Evolutionary conservation across 2,797 vertebrate species (phyloP).

Genomic region (Triplophysa yarkandensis): DNA sequence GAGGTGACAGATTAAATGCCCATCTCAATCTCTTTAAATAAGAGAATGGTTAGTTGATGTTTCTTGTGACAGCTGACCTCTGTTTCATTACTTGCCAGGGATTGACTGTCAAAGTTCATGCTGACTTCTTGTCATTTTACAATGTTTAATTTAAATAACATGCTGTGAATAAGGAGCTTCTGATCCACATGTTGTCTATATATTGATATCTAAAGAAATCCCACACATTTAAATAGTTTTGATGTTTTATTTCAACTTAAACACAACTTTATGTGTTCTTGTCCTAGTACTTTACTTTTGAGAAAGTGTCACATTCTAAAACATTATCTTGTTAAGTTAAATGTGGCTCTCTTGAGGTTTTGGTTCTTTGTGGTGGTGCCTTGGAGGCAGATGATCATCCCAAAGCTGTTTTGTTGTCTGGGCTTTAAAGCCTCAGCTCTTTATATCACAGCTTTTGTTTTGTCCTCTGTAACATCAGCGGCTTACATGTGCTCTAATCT

Average conservation of each 20-base stretch:
- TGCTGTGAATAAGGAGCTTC: too few species aligned
- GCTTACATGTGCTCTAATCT: slow-evolving; percentile 12
- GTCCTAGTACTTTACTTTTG: background rate
- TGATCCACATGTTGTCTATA: too few species aligned
- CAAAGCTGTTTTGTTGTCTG: slow-evolving; percentile 32
- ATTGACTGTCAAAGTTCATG: too few species aligned
- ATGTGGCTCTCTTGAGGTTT: background rate
- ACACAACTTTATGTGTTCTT: background rate
- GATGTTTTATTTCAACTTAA: background rate
- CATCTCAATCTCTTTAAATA: background rate
- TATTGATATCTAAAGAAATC: too few species aligned
- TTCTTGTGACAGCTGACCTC: slow-evolving; percentile 10
- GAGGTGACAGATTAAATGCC: background rate
- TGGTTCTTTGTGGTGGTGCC: slow-evolving; percentile 4
- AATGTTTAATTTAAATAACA: too few species aligned
- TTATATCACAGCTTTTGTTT: slow-evolving; percentile 38
- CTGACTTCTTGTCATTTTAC: background rate
- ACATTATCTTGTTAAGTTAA: too few species aligned
- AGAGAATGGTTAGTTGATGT: background rate
- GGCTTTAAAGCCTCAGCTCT: slow-evolving; percentile 22
- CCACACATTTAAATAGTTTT: too few species aligned
- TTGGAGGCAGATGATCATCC: background rate
- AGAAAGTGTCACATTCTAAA: too few species aligned
- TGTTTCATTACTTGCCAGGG: background rate
- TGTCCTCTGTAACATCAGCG: slow-evolving; percentile 21